Percentiles rank a stretch among this genome's conserved stretches.
Evolutionary conservation across 2,113 vertebrate species (phyloP).

Genomic region (Gadus macrocephalus): DNA sequence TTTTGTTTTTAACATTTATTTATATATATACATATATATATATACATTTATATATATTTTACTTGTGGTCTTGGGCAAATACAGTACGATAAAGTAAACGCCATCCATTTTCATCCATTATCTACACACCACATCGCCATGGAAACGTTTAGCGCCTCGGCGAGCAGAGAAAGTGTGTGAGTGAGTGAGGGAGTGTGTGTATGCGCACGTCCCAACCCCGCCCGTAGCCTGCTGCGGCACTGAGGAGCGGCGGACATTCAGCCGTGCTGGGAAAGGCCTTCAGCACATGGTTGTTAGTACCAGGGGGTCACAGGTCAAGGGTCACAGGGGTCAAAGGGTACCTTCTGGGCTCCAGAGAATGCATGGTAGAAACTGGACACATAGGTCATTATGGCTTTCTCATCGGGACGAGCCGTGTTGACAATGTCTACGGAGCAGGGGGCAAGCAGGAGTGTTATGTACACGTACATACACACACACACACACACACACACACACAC

Average conservation of each 20-base stretch:
- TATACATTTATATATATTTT: not conserved
- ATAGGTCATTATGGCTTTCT: slow-evolving; percentile 99
- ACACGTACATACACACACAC: slow-evolving; percentile 16
- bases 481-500: slow-evolving; percentile 16
- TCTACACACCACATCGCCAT: too few relatives aligned
- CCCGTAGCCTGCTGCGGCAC: too few relatives aligned
- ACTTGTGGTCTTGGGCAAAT: not conserved
- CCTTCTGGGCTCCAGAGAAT: slow-evolving; percentile 97
- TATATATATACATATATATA: too few relatives aligned
- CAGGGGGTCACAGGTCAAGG: slow-evolving; percentile 12
- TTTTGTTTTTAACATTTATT: not conserved
- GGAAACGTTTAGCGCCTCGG: too few relatives aligned
- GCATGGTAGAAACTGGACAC: slow-evolving; percentile 99
- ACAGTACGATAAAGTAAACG: too few relatives aligned
- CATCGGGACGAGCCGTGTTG: slow-evolving; percentile 93
- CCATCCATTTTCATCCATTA: too few relatives aligned
- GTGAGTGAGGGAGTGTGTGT: not conserved
- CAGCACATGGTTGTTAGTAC: slow-evolving; percentile 51
- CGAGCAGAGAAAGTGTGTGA: too few relatives aligned
- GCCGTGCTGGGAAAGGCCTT: slow-evolving; percentile 62
- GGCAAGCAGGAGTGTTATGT: slow-evolving; percentile 43
- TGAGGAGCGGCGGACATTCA: slow-evolving; percentile 21
- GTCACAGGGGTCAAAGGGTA: slow-evolving; percentile 53
- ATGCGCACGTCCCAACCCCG: not conserved
- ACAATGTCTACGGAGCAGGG: slow-evolving; percentile 87